phyloP scores from a whole-genome alignment of 1,140 invertebrate genomes.

The Drosophila trapezifrons region DNA sequence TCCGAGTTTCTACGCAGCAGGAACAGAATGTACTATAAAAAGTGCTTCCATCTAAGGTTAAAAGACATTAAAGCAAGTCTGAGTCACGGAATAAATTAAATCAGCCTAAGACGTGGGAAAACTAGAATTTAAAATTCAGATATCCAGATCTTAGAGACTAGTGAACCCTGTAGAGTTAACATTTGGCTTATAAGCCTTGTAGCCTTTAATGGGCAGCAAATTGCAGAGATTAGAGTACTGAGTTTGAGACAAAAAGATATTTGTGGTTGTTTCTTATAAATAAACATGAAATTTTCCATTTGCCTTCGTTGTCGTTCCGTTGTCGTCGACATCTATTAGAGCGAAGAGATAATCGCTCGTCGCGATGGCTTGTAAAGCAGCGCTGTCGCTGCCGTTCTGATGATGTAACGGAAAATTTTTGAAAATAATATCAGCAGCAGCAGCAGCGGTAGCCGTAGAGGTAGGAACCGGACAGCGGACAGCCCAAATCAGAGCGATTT shows the following conservation, averaged over 20 bases:
- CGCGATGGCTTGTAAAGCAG: conserved; percentile 46
- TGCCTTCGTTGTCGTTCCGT: conserved; percentile 57
- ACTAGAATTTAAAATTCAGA: not conserved
- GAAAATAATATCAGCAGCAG: conserved; percentile 28
- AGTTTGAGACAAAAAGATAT: conserved; percentile 34
- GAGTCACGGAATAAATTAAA: not conserved
- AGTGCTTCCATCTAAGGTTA: not conserved
- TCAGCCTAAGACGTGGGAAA: not conserved
- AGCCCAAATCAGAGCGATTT: conserved; percentile 7
- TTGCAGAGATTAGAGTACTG: conserved; percentile 35
- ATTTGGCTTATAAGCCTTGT: not conserved
- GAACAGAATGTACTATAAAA: not conserved
- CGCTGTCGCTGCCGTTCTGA: conserved; percentile 29
- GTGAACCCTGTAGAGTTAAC: not conserved
- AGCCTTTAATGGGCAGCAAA: conserved; percentile 13
- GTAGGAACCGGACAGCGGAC: conserved; percentile 1
- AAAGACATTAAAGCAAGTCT: not conserved
- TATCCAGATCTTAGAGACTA: not conserved
- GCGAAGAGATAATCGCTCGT: conserved; percentile 60
- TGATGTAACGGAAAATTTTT: conserved; percentile 68
- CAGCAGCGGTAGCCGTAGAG: not conserved
- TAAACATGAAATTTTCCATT: conserved; percentile 76
- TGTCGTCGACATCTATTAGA: conserved; percentile 40
- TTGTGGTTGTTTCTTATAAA: conserved; percentile 50
- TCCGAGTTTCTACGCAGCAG: not conserved